A percentile compares a stretch with the other conserved stretches of the same genome.
phyloP scores from a whole-genome alignment of 2,113 vertebrate genomes.

The Rhegmatorhina hoffmannsi region DNA sequence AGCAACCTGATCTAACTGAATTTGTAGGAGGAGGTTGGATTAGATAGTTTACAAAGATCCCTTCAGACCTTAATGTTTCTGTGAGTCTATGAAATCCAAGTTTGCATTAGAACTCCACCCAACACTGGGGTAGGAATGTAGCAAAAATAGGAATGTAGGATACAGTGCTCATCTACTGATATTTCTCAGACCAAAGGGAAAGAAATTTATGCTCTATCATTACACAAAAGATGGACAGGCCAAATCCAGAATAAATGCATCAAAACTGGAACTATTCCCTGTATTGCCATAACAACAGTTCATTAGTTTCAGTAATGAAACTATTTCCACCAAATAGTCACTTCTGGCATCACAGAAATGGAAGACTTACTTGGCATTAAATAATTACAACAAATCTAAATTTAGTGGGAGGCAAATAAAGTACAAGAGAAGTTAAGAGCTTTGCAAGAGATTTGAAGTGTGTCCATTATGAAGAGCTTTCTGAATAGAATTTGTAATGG shows the following conservation, averaged over 20 bases:
- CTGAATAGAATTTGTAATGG: constrained; percentile 16
- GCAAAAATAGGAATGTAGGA: background rate
- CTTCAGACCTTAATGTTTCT: background rate
- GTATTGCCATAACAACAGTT: background rate
- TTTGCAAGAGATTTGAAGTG: background rate
- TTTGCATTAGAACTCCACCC: background rate
- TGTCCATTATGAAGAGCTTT: background rate
- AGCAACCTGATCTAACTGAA: background rate
- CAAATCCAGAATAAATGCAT: background rate
- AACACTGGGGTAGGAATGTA: background rate
- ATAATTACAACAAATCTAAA: constrained; percentile 32
- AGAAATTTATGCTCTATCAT: background rate
- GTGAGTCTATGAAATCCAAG: background rate
- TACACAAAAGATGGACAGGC: background rate
- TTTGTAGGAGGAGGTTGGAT: background rate
- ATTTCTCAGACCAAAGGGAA: background rate
- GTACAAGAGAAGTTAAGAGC: background rate
- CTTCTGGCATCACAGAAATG: background rate
- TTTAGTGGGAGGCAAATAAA: background rate
- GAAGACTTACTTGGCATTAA: background rate
- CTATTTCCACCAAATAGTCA: background rate
- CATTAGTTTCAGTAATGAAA: background rate
- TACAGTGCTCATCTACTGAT: background rate
- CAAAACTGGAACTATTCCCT: background rate
- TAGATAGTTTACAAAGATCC: background rate